A percentile compares a stretch with the other conserved stretches of the same genome.
These are phyloP conservation scores for Watersipora subatra DNA, from an alignment of 1,140 invertebrate species.

Conservation along the genomic window DNA sequence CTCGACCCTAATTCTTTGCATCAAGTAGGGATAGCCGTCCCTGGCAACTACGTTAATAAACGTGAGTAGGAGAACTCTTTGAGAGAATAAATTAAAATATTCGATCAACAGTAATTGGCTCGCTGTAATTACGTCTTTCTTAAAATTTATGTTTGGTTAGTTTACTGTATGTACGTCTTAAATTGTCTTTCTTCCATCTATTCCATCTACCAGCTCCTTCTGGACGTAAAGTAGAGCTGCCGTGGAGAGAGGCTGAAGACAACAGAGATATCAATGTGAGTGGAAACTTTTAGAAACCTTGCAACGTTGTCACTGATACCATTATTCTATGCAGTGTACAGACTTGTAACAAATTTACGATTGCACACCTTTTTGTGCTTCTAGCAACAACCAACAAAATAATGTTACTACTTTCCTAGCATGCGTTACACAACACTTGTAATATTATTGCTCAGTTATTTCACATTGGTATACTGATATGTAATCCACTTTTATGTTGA, in stretches of 20 bases:
- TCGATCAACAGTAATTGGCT: neutral
- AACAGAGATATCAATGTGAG: slow-evolving; percentile 33
- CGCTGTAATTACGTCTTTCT: neutral
- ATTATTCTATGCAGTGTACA: too few species aligned
- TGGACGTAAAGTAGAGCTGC: slow-evolving; percentile 14
- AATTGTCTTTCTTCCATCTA: too few species aligned
- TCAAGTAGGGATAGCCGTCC: slow-evolving; percentile 28
- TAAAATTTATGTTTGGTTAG: neutral
- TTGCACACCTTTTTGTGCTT: too few species aligned
- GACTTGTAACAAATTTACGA: too few species aligned
- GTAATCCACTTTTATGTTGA: too few species aligned
- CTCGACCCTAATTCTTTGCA: slow-evolving; percentile 33
- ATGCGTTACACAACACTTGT: too few species aligned
- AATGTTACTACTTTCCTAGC: too few species aligned
- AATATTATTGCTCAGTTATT: too few species aligned
- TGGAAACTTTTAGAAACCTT: neutral
- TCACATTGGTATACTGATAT: too few species aligned
- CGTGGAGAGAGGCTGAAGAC: slow-evolving; percentile 29
- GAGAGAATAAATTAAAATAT: neutral
- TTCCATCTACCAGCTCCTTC: neutral
- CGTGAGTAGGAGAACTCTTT: slow-evolving; percentile 15
- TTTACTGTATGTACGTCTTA: neutral
- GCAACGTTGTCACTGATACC: too few species aligned
- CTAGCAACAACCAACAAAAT: too few species aligned
- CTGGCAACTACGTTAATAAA: slow-evolving; percentile 28